These are phyloP conservation scores for Salpingus planirostris DNA, from an alignment of 2,888 invertebrate genomes.

Conservation along the genomic window DNA sequence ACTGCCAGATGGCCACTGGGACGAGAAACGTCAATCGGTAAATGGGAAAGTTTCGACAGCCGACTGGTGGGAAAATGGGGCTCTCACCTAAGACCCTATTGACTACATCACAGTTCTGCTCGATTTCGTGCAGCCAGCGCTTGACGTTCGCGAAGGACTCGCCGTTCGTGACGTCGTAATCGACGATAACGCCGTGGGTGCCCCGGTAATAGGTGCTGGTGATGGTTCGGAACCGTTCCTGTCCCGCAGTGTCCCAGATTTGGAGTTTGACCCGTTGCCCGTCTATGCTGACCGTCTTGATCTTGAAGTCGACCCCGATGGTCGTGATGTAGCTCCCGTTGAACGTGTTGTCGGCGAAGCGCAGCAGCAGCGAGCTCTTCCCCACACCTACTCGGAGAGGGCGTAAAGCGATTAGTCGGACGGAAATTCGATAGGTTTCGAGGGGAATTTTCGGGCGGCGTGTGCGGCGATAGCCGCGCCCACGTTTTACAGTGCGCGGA, in stretches of 20 bases:
- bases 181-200: constrained; percentile 98
- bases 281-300: constrained; percentile 88
- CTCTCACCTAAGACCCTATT: constrained; percentile 93
- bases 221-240: constrained; percentile 95
- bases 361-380: constrained; percentile 90
- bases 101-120: constrained; percentile 98
- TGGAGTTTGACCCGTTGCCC: constrained; percentile 88
- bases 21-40: no score
- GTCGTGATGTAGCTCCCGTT: constrained; percentile 97
- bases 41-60: no score
- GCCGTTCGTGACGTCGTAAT: constrained; percentile 98
- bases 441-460: neutral
- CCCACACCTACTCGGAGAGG: no score
- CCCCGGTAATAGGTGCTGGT: constrained; percentile 99
- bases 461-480: no score
- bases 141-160: constrained; percentile 99
- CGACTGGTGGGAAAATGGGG: no score
- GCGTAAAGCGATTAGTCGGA: no score
- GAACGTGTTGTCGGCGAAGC: constrained; percentile 98
- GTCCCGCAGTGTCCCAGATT: constrained; percentile 98
- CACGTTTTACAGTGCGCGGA: no score
- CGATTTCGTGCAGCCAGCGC: constrained; percentile 98
- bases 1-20: no score
- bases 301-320: constrained; percentile 99
- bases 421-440: no score